Percentiles rank a stretch among this genome's conserved stretches.
These are phyloP conservation scores for Siniperca scherzeri DNA, from an alignment of 2,797 vertebrate species.

Conservation along the genomic window DNA sequence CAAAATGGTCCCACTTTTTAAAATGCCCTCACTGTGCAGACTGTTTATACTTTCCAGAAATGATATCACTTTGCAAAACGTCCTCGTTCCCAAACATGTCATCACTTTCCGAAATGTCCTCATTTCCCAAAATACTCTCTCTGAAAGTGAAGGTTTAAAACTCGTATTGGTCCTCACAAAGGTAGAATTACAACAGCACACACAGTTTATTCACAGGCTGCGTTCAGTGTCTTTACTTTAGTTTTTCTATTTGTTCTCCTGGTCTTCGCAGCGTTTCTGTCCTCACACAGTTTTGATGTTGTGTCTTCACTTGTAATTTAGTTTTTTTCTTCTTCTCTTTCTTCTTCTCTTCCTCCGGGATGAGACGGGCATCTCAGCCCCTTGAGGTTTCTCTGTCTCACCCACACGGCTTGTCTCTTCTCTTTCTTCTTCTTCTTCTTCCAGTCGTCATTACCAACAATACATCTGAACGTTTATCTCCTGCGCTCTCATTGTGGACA, in stretches of 20 bases:
- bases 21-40: too few species aligned
- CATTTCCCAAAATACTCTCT: neutral
- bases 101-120: neutral
- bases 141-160: neutral
- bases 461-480: slow-evolving; percentile 36
- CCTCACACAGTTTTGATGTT: neutral
- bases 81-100: neutral
- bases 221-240: neutral
- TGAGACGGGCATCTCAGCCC: neutral
- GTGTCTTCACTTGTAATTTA: slow-evolving; percentile 13
- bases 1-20: too few species aligned
- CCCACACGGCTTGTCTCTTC: slow-evolving; percentile 6
- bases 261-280: neutral
- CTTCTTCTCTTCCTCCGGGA: slow-evolving; percentile 14
- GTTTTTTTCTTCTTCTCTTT: neutral
- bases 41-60: neutral
- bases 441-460: slow-evolving; percentile 44
- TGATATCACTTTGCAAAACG: neutral
- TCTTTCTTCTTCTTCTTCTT: slow-evolving; percentile 15
- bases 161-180: neutral
- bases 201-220: neutral
- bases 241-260: neutral
- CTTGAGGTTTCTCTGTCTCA: slow-evolving; percentile 16
- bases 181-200: neutral
- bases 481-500: slow-evolving; percentile 5